phyloP scores from a whole-genome alignment of 2,797 vertebrate genomes.

The Propithecus perrieri region DNA sequence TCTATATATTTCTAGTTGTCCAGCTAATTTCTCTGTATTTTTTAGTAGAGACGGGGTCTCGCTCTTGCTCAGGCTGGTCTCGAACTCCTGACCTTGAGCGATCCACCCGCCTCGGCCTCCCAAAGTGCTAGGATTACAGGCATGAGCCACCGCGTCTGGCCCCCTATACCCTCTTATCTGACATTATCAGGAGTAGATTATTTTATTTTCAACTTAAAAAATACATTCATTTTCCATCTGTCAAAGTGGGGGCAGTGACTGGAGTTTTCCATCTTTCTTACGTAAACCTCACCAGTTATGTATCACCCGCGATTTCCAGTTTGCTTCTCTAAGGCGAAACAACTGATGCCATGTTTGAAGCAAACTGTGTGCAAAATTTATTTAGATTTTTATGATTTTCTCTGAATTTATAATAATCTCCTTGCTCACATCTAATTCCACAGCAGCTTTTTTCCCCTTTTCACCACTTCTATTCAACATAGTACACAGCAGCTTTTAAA shows the following conservation, averaged over 20 bases:
- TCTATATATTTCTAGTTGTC: too few species aligned
- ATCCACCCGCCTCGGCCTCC: too few species aligned
- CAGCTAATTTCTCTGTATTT: too few species aligned
- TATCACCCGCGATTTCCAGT: not conserved
- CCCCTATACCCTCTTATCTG: not conserved
- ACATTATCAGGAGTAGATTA: not conserved
- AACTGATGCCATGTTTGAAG: not conserved
- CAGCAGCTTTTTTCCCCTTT: not conserved
- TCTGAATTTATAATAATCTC: not conserved
- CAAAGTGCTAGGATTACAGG: too few species aligned
- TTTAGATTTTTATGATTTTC: not conserved
- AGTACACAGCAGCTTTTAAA: not conserved
- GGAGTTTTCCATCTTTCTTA: not conserved
- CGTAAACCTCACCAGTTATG: not conserved
- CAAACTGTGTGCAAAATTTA: not conserved
- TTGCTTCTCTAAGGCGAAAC: not conserved
- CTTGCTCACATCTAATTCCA: not conserved
- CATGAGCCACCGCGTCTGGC: too few species aligned
- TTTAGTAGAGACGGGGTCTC: too few species aligned
- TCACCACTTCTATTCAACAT: not conserved
- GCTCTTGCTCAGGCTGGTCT: too few species aligned
- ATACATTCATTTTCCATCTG: not conserved
- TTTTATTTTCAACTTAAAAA: constrained; percentile 5
- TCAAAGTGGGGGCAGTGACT: not conserved
- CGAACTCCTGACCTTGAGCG: too few species aligned